These are phyloP conservation scores for Solea senegalensis DNA, from an alignment of 2,113 vertebrate species.

Conservation along the genomic window DNA sequence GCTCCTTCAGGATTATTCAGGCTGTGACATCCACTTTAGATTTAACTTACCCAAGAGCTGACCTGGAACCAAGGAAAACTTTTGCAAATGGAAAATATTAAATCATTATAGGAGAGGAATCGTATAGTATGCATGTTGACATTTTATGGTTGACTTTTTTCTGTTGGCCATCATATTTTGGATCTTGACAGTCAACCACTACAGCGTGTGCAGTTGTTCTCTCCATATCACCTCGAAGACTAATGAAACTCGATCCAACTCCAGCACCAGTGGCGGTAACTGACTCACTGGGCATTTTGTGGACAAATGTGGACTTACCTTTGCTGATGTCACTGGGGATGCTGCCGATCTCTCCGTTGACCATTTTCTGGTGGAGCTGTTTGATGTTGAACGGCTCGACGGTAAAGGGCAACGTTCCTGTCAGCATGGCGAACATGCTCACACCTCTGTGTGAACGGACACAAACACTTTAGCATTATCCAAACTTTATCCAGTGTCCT, in stretches of 20 bases:
- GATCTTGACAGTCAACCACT: too few species aligned
- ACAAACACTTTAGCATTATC: conserved; percentile 15
- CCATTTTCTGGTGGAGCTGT: conserved; percentile 87
- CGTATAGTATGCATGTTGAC: too few species aligned
- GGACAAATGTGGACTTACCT: conserved; percentile 66
- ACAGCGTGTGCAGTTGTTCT: too few species aligned
- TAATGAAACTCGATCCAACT: too few species aligned
- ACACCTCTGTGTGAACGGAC: conserved; percentile 77
- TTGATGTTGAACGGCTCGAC: conserved; percentile 89
- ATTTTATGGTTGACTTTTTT: background rate
- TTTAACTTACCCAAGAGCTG: background rate
- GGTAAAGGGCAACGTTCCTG: conserved; percentile 82
- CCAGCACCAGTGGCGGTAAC: background rate
- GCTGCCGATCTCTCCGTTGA: conserved; percentile 83
- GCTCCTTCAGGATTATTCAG: background rate
- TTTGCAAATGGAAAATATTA: background rate
- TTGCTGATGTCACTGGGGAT: conserved; percentile 84
- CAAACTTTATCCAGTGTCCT: background rate
- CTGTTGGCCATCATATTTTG: background rate
- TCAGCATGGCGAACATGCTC: conserved; percentile 87
- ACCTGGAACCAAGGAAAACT: background rate
- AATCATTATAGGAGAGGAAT: too few species aligned
- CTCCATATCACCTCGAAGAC: too few species aligned
- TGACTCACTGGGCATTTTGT: background rate
- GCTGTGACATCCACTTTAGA: background rate